phyloP scores from a whole-genome alignment of 2,888 invertebrate genomes.

The Cylloceria caligata region DNA sequence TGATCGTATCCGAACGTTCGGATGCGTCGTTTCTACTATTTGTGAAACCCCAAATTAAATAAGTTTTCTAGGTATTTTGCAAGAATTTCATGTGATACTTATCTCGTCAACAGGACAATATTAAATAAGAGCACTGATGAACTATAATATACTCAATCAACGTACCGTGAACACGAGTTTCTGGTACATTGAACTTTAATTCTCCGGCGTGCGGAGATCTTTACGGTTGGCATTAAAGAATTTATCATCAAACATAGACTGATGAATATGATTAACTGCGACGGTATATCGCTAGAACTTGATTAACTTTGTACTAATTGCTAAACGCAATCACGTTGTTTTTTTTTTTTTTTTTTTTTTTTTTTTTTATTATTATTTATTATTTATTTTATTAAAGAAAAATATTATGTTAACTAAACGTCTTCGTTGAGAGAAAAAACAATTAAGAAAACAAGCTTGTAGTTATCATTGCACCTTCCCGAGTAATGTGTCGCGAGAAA shows the following conservation, averaged over 20 bases:
- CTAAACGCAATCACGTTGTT: slow-evolving; percentile 31
- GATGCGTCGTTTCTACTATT: slow-evolving; percentile 40
- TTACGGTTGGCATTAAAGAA: slow-evolving; percentile 21
- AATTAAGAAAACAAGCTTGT: slow-evolving; percentile 4
- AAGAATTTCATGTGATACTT: slow-evolving; percentile 78
- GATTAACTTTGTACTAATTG: slow-evolving; percentile 35
- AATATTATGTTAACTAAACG: slow-evolving; percentile 11
- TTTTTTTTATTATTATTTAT: too few species aligned
- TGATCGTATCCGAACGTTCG: neutral
- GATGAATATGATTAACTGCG: slow-evolving; percentile 37
- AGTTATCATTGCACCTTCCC: slow-evolving; percentile 45
- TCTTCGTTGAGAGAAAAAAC: slow-evolving; percentile 20
- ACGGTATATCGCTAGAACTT: slow-evolving; percentile 26
- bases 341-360: too few species aligned
- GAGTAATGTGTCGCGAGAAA: slow-evolving; percentile 31
- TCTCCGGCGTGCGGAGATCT: neutral
- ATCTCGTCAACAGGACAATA: slow-evolving; percentile 79
- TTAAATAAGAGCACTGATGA: slow-evolving; percentile 74
- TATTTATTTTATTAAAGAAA: too few species aligned
- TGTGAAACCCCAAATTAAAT: slow-evolving; percentile 52
- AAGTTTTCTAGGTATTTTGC: slow-evolving; percentile 68
- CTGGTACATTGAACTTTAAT: slow-evolving; percentile 4
- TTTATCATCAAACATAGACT: slow-evolving; percentile 40
- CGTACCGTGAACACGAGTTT: slow-evolving; percentile 22
- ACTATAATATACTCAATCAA: slow-evolving; percentile 42